These are phyloP conservation scores for Pelodytes ibericus DNA, from an alignment of 2,797 vertebrate genomes.

Conservation along the genomic window DNA sequence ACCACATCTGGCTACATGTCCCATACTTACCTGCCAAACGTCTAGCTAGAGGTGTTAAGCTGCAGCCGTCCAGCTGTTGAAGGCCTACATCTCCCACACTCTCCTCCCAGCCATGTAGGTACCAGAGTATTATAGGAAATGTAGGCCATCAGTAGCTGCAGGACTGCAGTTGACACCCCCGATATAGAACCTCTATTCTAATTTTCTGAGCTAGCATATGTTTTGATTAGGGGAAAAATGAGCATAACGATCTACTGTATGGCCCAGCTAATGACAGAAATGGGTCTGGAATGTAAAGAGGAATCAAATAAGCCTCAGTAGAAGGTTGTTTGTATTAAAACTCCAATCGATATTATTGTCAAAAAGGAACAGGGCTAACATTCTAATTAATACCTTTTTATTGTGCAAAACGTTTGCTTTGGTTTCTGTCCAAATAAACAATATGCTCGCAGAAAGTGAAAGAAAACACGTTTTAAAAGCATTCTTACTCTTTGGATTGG, in stretches of 20 bases:
- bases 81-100: too few species aligned
- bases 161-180: too few species aligned
- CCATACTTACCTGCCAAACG: too few species aligned
- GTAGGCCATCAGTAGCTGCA: too few species aligned
- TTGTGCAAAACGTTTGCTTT: constrained; percentile 73
- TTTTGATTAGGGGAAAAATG: background rate
- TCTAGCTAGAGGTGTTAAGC: too few species aligned
- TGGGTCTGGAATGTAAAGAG: constrained; percentile 23
- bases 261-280: constrained; percentile 3
- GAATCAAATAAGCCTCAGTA: constrained; percentile 7
- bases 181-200: too few species aligned
- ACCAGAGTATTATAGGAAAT: too few species aligned
- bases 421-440: constrained; percentile 69
- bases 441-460: constrained; percentile 72
- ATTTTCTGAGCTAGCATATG: too few species aligned
- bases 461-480: constrained; percentile 68
- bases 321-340: constrained; percentile 21
- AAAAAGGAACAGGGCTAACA: constrained; percentile 57
- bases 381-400: constrained; percentile 68
- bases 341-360: constrained; percentile 23
- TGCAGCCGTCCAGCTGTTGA: too few species aligned
- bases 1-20: too few species aligned
- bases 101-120: too few species aligned
- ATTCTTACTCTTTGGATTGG: constrained; percentile 72
- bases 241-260: background rate